Base-by-base conservation (phyloP, 1,140 invertebrate species). In the Drosophila subpulchrella region DNA sequence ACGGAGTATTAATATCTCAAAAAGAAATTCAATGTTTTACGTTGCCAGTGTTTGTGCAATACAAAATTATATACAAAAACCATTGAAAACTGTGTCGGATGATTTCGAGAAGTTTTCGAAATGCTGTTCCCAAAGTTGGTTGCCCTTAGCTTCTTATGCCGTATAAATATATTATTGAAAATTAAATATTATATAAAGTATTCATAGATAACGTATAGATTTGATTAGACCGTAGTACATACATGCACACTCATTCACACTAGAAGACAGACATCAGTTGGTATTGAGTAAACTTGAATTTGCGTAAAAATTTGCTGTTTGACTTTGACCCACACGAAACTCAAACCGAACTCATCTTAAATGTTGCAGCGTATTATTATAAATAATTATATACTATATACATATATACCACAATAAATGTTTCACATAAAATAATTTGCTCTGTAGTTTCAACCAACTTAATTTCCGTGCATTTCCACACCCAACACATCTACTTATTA, bases 381-480 rank as follows among this genome's bases (percentile, higher is more conserved):
- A 61, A 62, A 50, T 56, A 71, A 71, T 71, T 71, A 76, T 72
- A 71, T 62, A 77, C 39, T 68, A 51, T 67, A 77, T 39, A 66
- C 53, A 81, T 62, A 58, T 62, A 82, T 83, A 83, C 58, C 81
- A 75, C 55, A 83, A 83, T 83, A 83, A 83, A 83, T 83, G 75
- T 83, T 83, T 83, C 80, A 82, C 81, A 83, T 78, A 83, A 78
- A 83, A 72, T 75, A 72, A 67, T 78, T 76, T 81, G 65, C 42
- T 79, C 73, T 83, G 83, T 86, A 86, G 83, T 86, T 61, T 68
- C 56, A 55, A 73, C 75, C 47, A 32, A 59, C 76, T 63, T 63
- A 50, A 50, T 58, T 73, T 66, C 36, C 8, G 24, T 62, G 47
- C 70, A 80, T 80, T 65, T 59, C 20, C 48, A 54, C 48, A 39